Evolutionary conservation across 35 echinoderm and acorn worm species (phyloP).

Genomic region (Diadema setosum): DNA sequence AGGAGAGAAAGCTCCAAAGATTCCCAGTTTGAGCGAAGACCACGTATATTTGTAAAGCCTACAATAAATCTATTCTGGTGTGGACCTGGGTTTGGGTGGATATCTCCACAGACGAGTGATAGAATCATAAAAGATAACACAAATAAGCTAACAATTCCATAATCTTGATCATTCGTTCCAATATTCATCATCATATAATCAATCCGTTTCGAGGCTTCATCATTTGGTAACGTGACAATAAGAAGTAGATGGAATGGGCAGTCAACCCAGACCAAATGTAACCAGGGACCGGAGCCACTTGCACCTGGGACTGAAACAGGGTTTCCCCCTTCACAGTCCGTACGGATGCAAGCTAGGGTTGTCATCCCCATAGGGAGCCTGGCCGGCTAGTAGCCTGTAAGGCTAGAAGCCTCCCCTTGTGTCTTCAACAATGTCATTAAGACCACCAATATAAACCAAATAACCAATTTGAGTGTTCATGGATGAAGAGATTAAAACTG

Average conservation of each 20-base stretch:
- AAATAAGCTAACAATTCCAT: not conserved
- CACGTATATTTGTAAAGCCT: not conserved
- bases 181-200: not conserved
- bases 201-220: not conserved
- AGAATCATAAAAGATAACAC: not conserved
- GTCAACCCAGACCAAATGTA: not conserved
- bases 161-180: not conserved
- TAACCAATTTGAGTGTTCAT: no score
- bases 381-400: no score
- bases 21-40: not conserved
- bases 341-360: no score
- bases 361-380: no score
- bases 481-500: no score
- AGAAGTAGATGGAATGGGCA: not conserved
- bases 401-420: no score
- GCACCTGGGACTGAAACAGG: constrained; percentile 7
- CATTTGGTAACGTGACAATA: not conserved
- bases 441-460: no score
- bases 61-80: not conserved
- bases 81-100: not conserved
- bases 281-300: not conserved
- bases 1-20: not conserved
- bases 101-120: not conserved
- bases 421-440: no score
- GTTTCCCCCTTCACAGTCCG: not conserved